Percentiles rank a stretch among this genome's conserved stretches.
These are phyloP conservation scores for Eufriesea mexicana DNA, from an alignment of 1,140 invertebrate genomes.

Conservation along the genomic window DNA sequence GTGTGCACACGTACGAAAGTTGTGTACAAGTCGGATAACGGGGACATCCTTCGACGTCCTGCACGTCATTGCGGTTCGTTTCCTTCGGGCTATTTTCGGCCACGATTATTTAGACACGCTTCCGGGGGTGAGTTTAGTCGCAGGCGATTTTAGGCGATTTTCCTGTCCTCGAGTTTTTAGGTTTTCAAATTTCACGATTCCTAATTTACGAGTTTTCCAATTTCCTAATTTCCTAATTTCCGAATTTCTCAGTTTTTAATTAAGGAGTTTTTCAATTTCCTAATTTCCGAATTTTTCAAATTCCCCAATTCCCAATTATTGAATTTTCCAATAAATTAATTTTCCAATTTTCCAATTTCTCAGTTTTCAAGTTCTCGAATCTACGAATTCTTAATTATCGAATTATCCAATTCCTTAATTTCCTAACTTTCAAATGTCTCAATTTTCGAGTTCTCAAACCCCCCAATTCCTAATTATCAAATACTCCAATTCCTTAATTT, in stretches of 20 bases:
- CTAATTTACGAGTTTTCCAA: too few relatives aligned
- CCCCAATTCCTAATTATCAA: too few relatives aligned
- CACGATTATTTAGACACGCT: background rate
- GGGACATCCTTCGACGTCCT: constrained; percentile 32
- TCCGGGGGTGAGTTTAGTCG: background rate
- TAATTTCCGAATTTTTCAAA: too few relatives aligned
- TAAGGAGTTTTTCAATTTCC: too few relatives aligned
- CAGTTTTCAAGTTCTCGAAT: background rate
- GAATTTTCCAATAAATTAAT: background rate
- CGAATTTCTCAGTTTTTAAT: too few relatives aligned
- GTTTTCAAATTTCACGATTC: too few relatives aligned
- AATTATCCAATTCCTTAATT: background rate
- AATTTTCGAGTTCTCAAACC: background rate
- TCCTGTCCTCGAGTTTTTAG: too few relatives aligned
- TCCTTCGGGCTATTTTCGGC: background rate
- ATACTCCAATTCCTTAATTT: too few relatives aligned
- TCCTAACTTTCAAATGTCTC: background rate
- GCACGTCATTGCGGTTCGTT: background rate
- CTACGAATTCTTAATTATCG: background rate
- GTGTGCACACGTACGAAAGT: background rate
- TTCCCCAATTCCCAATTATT: too few relatives aligned
- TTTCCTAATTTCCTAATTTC: too few relatives aligned
- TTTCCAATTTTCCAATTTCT: background rate
- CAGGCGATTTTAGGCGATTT: too few relatives aligned
- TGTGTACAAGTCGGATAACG: background rate